Base-by-base conservation (phyloP, 2,888 invertebrate genomes). In the Dryobotodes eremita region DNA sequence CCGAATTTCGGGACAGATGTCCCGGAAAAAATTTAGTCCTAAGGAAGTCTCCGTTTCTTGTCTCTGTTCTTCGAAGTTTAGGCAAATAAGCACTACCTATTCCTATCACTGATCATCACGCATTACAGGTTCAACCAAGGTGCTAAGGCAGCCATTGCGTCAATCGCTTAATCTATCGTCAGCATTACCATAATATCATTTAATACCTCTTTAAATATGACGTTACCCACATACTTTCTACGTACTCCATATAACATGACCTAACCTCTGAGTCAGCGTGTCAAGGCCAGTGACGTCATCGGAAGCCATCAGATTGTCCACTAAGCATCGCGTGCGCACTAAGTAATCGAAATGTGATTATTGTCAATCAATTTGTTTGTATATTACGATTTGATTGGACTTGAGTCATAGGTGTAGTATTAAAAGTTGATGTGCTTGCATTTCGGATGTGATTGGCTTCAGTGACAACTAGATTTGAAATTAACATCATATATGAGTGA, bases 311-410 rank as follows among this genome's bases (percentile, higher is more conserved):
- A 77, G 70, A 59, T 71, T 75, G 83, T 79, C 79, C 74, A 77
- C 57, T 70, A 68, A 78, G 75, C 70, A 79, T 82, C 83, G 86
- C 83, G 86, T 83, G 76, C 74, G 83, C 83, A 76, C 73, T 83
- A 86, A 86, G 80, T 88, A 86, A 88, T 88, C 83, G 83, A 87
- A 88, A 85, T 81, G 72, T 81, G 80, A 86, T 87, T 85, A 87
- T 76, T 85, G 79, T 70, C 75, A 86, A 86, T 85, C 86, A 86
- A 83, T 85, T 86, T 83, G 80, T 79, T 85, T 84, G 86, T 85
- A 62, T 75, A 85, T 85, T 79, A 79, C 71, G 17, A 23, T 86
- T 83, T 80, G 76, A 82, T 85, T 81, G 77, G 81, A 71, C 70
- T 86, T 76, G 83, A 82, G 73, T 84, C 86, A 85, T 83, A 61